Evolutionary conservation across 2,113 vertebrate species (phyloP).

Genomic region (Eptatretus burgeri): DNA sequence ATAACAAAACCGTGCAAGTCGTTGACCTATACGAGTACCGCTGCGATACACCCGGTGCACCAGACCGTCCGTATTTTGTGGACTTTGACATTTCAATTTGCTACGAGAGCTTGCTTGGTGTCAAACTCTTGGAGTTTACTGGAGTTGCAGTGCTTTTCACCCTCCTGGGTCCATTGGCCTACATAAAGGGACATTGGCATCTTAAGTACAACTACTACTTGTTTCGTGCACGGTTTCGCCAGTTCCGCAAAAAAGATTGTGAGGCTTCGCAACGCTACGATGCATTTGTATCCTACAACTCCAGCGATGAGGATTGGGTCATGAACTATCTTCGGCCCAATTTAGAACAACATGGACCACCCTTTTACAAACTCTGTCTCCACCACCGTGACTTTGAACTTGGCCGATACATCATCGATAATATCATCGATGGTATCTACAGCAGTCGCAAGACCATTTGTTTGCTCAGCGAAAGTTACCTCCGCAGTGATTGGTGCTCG

Average conservation of each 20-base stretch:
- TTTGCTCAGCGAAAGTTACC: conserved; percentile 33
- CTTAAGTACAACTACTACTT: conserved; percentile 35
- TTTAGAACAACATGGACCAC: conserved; percentile 18
- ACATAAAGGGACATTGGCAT: conserved; percentile 27
- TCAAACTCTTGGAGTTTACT: not conserved
- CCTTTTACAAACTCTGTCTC: conserved; percentile 31
- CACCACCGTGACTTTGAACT: conserved; percentile 47
- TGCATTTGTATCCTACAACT: conserved; percentile 51
- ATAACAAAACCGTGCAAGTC: conserved; percentile 18
- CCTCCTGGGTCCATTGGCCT: conserved; percentile 22
- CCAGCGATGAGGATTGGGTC: conserved; percentile 33
- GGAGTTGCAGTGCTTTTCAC: conserved; percentile 20
- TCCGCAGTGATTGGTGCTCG: conserved; percentile 37
- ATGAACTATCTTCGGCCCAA: conserved; percentile 26
- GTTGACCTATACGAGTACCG: conserved; percentile 18
- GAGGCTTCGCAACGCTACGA: conserved; percentile 24
- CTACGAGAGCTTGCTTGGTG: not conserved
- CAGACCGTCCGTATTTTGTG: not conserved
- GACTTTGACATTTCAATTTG: conserved; percentile 3
- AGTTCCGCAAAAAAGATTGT: conserved; percentile 17
- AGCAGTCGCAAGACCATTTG: conserved; percentile 40
- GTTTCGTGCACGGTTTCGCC: conserved; percentile 26
- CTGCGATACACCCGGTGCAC: too few relatives aligned
- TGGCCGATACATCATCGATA: conserved; percentile 32
- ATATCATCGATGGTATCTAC: conserved; percentile 43